Conservation (phyloP, 2,113 vertebrate genomes). For the Agapornis roseicollis region DNA sequence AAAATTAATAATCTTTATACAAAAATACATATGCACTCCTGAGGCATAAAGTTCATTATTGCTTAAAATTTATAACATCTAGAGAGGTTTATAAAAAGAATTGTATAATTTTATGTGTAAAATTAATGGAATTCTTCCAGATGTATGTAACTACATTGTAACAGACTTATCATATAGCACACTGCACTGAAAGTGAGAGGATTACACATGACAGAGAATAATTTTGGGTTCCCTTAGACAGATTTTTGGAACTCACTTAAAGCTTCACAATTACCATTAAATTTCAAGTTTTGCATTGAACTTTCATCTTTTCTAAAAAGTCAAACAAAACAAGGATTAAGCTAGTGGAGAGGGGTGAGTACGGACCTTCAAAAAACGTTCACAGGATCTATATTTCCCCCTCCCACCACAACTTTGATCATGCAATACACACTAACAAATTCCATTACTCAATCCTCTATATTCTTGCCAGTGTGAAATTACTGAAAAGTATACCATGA, state of each 20-base stretch:
- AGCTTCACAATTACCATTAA: neutral
- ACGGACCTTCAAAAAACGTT: constrained; percentile 41
- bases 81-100: neutral
- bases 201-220: neutral
- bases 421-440: neutral
- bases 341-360: constrained; percentile 39
- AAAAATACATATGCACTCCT: neutral
- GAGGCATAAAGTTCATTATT: neutral
- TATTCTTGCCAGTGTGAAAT: neutral
- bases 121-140: neutral
- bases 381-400: neutral
- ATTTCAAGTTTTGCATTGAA: constrained; percentile 65
- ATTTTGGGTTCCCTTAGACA: neutral
- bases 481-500: neutral
- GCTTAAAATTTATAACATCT: neutral
- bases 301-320: neutral
- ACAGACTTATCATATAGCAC: neutral
- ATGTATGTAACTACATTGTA: neutral
- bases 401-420: neutral
- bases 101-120: neutral
- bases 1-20: neutral
- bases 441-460: neutral
- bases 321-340: constrained; percentile 33
- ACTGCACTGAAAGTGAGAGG: neutral
- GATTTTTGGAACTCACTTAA: neutral